Base-by-base conservation (phyloP, 2,888 invertebrate genomes). In the Ctenicera cuprea region DNA sequence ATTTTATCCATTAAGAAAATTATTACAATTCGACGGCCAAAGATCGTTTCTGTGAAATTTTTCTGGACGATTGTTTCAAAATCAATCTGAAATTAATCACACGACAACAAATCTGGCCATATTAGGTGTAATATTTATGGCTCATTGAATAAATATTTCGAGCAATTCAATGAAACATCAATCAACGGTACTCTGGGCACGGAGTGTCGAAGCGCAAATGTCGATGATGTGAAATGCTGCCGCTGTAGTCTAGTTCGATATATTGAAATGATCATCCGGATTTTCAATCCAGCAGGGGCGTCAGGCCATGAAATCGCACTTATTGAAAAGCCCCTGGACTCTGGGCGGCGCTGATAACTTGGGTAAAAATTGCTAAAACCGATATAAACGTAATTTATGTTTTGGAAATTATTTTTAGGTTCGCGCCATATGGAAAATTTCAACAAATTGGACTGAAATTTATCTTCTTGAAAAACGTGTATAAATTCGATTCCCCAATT, bases 201-300 rank as follows among this genome's bases (percentile, higher is more conserved):
- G 33, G 52, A 54, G 68, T 65, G 65, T 61, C 18, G 66, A 62
- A 43, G 70, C 70, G 70, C 45, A 74, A 74, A 65, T 66, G 65
- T 64, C 74, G 45, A 66, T 65, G 65, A 70, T 70, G 74, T 41
- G 70, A 67, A 63, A 72, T 67, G 16, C 62, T 52, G 64, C 50
- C 50, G 63, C 52, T n/a, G 59, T 37, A 59, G 11, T 59, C 12
- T 43, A 65, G 68, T 50, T 57, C 37, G 71, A 57, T 67, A 71
- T 65, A 74, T 66, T 74, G 70, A 74, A 74, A 71, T 74, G 70
- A 71, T 71, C 71, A 68, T 61, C 50, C 57, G 54, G 43, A 74
- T 74, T 69, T 74, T 67, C 65, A 63, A 65, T 66, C 70, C 63
- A 64, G 61, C 54, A 30, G 43, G 43, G 61, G 70, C 69, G 61